These are phyloP conservation scores for Pseudobourletiella spinata DNA, from an alignment of 1,140 invertebrate genomes.

Conservation along the genomic window DNA sequence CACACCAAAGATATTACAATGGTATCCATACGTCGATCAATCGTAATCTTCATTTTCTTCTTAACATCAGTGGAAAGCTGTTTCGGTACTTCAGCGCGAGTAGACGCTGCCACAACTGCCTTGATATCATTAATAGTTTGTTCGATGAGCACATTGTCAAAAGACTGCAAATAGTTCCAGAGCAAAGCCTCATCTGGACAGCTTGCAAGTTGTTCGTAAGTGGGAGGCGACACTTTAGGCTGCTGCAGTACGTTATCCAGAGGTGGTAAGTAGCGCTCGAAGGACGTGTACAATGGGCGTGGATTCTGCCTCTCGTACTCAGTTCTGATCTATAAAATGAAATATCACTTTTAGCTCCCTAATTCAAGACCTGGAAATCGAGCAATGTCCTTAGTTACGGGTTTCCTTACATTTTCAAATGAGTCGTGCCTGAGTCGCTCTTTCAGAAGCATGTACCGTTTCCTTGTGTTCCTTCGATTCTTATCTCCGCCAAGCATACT, in stretches of 20 bases:
- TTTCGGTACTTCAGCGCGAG: not conserved
- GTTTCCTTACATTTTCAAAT: not conserved
- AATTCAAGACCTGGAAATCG: too few species aligned
- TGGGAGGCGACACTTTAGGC: not conserved
- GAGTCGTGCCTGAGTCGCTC: too few species aligned
- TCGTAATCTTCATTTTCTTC: not conserved
- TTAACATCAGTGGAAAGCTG: not conserved
- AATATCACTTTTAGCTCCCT: conserved; percentile 4
- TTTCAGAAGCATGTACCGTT: not conserved
- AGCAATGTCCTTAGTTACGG: too few species aligned
- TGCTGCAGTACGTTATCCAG: not conserved
- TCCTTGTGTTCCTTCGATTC: not conserved
- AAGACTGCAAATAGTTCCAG: not conserved
- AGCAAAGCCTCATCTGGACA: not conserved
- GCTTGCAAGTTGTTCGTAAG: not conserved
- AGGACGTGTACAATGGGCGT: not conserved
- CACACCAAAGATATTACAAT: not conserved
- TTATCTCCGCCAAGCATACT: not conserved
- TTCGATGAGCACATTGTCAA: not conserved
- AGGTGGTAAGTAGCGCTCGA: not conserved
- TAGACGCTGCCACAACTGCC: not conserved
- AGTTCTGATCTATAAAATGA: not conserved
- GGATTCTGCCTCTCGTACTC: not conserved
- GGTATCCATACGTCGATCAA: not conserved
- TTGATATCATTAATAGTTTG: not conserved